These are phyloP conservation scores for Drosophila pandora DNA, from an alignment of 1,140 invertebrate species.

Conservation along the genomic window DNA sequence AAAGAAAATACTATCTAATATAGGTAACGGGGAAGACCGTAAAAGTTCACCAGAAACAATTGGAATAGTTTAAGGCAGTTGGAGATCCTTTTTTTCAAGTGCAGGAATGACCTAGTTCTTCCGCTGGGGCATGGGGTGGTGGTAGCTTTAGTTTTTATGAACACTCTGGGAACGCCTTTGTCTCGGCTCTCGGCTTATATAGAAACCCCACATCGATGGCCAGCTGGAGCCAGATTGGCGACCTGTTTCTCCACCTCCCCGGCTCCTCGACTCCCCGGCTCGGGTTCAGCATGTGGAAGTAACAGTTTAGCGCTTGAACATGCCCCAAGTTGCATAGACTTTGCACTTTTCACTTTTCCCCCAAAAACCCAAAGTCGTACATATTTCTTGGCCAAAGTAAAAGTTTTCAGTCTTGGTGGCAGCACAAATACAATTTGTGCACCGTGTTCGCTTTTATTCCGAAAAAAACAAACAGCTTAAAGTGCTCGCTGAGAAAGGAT, in stretches of 20 bases:
- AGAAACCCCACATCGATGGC: conserved; percentile 63
- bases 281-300: conserved; percentile 67
- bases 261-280: not conserved
- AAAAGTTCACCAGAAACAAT: not conserved
- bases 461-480: conserved; percentile 48
- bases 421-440: conserved; percentile 70
- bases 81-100: conserved; percentile 1
- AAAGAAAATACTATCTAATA: not conserved
- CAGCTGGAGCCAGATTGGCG: conserved; percentile 59
- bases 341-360: conserved; percentile 62
- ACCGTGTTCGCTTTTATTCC: conserved; percentile 14
- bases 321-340: conserved; percentile 68
- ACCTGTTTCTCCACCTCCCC: conserved; percentile 21
- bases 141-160: conserved; percentile 60
- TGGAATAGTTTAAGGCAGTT: not conserved
- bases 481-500: conserved; percentile 40
- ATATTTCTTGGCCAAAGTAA: conserved; percentile 48
- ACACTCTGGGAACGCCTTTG: conserved; percentile 73
- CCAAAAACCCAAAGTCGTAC: conserved; percentile 49
- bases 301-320: conserved; percentile 80
- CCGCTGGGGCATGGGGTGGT: conserved; percentile 4
- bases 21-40: not conserved
- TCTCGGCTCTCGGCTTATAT: conserved; percentile 65
- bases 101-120: conserved; percentile 58
- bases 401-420: conserved; percentile 46